These are phyloP conservation scores for Etheostoma spectabile DNA, from an alignment of 2,113 vertebrate species.

Conservation along the genomic window DNA sequence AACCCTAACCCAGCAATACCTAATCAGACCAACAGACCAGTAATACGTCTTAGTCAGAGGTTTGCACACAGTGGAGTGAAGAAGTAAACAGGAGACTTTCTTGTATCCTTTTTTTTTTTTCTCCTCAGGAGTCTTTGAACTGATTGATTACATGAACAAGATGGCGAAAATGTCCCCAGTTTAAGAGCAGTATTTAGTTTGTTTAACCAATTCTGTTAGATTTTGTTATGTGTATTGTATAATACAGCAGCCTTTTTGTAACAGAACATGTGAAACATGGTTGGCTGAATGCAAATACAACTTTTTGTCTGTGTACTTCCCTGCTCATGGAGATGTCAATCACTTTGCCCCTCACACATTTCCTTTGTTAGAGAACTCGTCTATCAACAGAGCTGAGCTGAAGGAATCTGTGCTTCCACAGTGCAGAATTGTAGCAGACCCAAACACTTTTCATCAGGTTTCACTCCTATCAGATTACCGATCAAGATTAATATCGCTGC, in stretches of 20 bases:
- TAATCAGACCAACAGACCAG: too few relatives aligned
- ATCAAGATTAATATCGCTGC: not conserved
- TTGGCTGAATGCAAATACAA: not conserved
- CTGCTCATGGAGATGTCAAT: not conserved
- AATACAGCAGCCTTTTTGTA: too few relatives aligned
- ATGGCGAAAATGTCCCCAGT: not conserved
- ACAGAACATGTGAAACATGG: not conserved
- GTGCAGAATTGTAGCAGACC: not conserved
- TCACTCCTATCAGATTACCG: not conserved
- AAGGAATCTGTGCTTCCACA: not conserved
- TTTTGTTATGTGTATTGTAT: too few relatives aligned
- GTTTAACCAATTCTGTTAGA: not conserved
- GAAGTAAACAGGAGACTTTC: not conserved
- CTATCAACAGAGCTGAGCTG: not conserved
- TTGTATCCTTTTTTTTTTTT: not conserved
- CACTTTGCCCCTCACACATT: not conserved
- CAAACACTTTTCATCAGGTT: not conserved
- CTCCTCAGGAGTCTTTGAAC: not conserved
- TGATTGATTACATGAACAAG: not conserved
- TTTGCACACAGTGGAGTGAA: not conserved
- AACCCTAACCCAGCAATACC: too few relatives aligned
- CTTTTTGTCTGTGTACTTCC: not conserved
- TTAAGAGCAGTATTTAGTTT: not conserved
- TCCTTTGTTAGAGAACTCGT: not conserved
- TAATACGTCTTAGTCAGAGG: not conserved